These are phyloP conservation scores for Metopia argyrocephala DNA, from an alignment of 2,888 invertebrate species.

Conservation along the genomic window DNA sequence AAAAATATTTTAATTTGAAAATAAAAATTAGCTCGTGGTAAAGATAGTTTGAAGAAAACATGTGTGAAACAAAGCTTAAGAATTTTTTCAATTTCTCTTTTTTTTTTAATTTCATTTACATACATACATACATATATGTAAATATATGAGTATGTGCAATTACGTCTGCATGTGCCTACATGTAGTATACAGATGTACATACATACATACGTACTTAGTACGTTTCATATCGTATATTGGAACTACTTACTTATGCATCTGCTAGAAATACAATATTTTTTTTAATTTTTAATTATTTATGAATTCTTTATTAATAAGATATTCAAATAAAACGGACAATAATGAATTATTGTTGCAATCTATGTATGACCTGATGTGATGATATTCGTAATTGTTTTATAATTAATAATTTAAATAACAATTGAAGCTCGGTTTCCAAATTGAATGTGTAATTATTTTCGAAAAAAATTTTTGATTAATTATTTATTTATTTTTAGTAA, in stretches of 20 bases:
- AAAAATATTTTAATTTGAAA: not conserved
- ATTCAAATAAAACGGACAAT: not conserved
- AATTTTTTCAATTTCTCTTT: not conserved
- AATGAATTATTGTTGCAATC: not conserved
- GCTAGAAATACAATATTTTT: not conserved
- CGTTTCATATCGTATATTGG: not conserved
- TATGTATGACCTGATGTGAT: not conserved
- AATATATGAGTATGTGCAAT: too few species aligned
- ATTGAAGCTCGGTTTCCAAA: too few species aligned
- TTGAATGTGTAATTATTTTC: too few species aligned
- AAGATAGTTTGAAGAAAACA: not conserved
- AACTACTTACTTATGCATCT: not conserved
- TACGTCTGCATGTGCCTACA: too few species aligned
- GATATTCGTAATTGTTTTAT: not conserved
- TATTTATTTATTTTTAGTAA: too few species aligned
- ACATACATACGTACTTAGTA: not conserved
- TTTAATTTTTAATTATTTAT: not conserved
- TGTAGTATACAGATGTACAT: too few species aligned
- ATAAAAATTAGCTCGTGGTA: not conserved
- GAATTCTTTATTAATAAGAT: not conserved
- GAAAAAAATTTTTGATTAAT: too few species aligned
- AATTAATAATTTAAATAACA: not conserved
- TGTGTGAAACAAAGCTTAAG: not conserved
- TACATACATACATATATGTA: not conserved
- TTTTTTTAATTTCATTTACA: not conserved